Percentiles rank a stretch among this genome's conserved stretches.
Evolutionary conservation across 2,113 vertebrate species (phyloP).

Genomic region (Ranitomeya variabilis): DNA sequence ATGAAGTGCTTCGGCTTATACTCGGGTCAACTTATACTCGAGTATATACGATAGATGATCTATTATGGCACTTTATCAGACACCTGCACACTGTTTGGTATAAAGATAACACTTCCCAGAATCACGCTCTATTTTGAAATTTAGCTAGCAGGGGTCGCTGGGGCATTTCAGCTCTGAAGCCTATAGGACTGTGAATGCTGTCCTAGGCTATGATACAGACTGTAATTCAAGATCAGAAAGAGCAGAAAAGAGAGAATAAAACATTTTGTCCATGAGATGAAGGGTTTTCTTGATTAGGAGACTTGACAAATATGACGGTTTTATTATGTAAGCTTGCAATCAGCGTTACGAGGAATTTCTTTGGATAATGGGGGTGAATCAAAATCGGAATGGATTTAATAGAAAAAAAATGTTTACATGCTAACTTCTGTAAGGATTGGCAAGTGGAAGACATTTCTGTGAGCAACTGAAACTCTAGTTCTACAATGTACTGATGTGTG

Average conservation of each 20-base stretch:
- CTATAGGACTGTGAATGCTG: too few relatives aligned
- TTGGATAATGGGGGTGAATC: neutral
- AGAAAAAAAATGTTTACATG: neutral
- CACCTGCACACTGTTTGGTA: too few relatives aligned
- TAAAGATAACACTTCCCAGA: too few relatives aligned
- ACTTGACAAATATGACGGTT: neutral
- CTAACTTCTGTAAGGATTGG: neutral
- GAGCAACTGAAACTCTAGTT: neutral
- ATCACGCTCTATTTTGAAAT: too few relatives aligned
- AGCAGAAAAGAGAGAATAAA: neutral
- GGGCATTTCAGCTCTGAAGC: too few relatives aligned
- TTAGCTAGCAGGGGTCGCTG: too few relatives aligned
- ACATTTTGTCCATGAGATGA: neutral
- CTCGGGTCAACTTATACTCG: too few relatives aligned
- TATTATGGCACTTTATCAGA: too few relatives aligned
- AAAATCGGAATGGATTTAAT: neutral
- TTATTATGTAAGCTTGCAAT: neutral
- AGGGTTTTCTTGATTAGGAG: neutral
- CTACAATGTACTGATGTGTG: conserved; percentile 9
- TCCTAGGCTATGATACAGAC: too few relatives aligned
- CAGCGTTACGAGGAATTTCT: neutral
- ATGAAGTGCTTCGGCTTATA: too few relatives aligned
- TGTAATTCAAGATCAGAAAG: neutral
- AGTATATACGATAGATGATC: too few relatives aligned
- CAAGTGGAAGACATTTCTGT: neutral